Evolutionary conservation across 2,888 invertebrate species (phyloP).

Genomic region (Drosophila fungiperda): DNA sequence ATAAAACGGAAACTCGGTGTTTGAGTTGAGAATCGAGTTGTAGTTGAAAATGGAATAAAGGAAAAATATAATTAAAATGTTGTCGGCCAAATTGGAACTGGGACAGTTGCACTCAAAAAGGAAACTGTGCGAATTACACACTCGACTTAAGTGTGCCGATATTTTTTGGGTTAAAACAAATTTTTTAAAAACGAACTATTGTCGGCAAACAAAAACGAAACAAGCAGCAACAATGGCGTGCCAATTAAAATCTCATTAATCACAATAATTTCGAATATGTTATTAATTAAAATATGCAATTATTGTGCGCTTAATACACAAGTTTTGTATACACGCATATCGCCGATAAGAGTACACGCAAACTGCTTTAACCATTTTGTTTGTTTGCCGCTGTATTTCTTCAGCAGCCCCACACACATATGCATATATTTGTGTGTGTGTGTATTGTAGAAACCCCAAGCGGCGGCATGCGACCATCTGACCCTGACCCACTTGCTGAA

Average conservation of each 20-base stretch:
- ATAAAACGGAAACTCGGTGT: slow-evolving; percentile 38
- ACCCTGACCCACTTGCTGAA: slow-evolving; percentile 78
- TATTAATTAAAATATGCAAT: slow-evolving; percentile 65
- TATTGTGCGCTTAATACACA: slow-evolving; percentile 28
- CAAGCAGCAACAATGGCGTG: slow-evolving; percentile 28
- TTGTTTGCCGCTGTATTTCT: slow-evolving; percentile 31
- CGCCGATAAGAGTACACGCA: slow-evolving; percentile 60
- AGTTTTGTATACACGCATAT: slow-evolving; percentile 8
- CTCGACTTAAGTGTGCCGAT: slow-evolving; percentile 17
- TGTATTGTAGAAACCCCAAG: slow-evolving; percentile 30
- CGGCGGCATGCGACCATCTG: slow-evolving; percentile 61
- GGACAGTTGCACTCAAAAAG: slow-evolving; percentile 1
- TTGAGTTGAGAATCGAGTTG: slow-evolving; percentile 11
- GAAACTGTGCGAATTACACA: slow-evolving; percentile 24
- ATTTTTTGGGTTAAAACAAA: background rate
- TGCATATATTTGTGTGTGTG: background rate
- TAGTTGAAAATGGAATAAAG: slow-evolving; percentile 9
- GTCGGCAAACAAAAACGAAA: slow-evolving; percentile 15
- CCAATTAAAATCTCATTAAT: slow-evolving; percentile 66
- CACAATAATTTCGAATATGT: slow-evolving; percentile 52
- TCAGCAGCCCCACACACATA: slow-evolving; percentile 7
- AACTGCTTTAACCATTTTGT: slow-evolving; percentile 48
- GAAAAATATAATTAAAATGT: slow-evolving; percentile 15
- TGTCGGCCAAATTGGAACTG: slow-evolving; percentile 3
- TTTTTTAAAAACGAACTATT: slow-evolving; percentile 4